Evolutionary conservation across 2,888 invertebrate genomes (phyloP).

Genomic region (Cyaniris semiargus): DNA sequence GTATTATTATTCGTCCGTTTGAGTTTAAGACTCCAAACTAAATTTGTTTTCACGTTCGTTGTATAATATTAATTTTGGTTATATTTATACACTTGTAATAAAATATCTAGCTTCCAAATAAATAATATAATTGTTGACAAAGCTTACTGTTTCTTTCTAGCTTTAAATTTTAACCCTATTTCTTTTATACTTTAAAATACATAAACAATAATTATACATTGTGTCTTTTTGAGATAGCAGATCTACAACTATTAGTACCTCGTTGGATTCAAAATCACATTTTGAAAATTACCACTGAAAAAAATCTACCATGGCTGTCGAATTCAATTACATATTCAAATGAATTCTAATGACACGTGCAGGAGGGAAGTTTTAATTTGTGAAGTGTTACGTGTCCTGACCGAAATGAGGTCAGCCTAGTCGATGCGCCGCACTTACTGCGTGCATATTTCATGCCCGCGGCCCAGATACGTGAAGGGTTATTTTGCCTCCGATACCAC

Average conservation of each 20-base stretch:
- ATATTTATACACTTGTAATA: conserved; percentile 61
- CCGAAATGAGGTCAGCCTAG: neutral
- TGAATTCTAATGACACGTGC: conserved; percentile 15
- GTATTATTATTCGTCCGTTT: conserved; percentile 23
- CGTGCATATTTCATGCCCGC: neutral
- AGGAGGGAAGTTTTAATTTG: conserved; percentile 11
- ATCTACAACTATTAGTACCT: no score
- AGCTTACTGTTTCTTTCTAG: conserved; percentile 45
- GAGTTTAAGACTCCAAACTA: conserved; percentile 25
- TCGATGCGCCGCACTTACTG: conserved; percentile 1
- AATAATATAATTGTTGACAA: conserved; percentile 75
- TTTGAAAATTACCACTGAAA: no score
- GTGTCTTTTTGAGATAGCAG: no score
- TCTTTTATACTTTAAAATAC: conserved; percentile 2
- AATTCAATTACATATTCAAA: neutral
- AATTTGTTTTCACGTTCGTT: conserved; percentile 51
- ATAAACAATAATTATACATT: no score
- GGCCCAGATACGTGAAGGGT: neutral
- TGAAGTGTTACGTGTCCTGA: neutral
- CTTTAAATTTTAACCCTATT: neutral
- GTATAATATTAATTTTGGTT: conserved; percentile 58
- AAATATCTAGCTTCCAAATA: conserved; percentile 72
- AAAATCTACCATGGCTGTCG: neutral
- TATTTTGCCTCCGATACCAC: neutral
- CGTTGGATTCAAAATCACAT: no score